These are phyloP conservation scores for Onchidella celtica DNA, from an alignment of 2,888 invertebrate genomes.

Conservation along the genomic window DNA sequence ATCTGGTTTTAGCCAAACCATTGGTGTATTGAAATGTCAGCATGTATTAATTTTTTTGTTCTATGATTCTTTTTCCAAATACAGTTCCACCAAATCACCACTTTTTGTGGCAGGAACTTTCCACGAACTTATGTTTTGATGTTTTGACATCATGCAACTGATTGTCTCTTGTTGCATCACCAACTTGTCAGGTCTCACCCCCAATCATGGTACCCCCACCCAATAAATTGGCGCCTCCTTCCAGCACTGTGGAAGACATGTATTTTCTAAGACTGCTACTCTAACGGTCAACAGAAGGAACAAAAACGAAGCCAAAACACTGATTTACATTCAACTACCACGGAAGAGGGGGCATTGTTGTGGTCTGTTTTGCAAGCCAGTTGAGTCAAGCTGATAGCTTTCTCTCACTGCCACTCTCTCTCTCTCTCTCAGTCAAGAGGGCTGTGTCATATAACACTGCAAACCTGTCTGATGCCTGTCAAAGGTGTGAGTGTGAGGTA, in stretches of 20 bases:
- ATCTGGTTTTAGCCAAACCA: too few relatives aligned
- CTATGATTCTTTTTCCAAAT: too few relatives aligned
- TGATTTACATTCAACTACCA: not conserved
- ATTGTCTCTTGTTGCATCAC: too few relatives aligned
- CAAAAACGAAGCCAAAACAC: conserved; percentile 1
- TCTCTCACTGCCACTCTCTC: not conserved
- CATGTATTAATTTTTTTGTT: too few relatives aligned
- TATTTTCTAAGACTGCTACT: not conserved
- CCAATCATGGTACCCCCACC: not conserved
- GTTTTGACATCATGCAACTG: too few relatives aligned
- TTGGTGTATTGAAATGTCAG: too few relatives aligned
- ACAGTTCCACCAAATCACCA: too few relatives aligned
- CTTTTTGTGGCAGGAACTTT: too few relatives aligned
- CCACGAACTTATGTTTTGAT: too few relatives aligned
- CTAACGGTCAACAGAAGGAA: not conserved
- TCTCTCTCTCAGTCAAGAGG: too few relatives aligned
- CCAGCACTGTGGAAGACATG: not conserved
- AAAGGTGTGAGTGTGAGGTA: too few relatives aligned
- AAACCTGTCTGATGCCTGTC: not conserved
- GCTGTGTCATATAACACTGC: not conserved
- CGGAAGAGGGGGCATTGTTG: not conserved
- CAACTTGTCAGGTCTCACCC: too few relatives aligned
- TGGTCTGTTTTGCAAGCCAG: not conserved
- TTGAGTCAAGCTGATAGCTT: not conserved
- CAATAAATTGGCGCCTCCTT: conserved; percentile 16